Evolutionary conservation across 2,888 invertebrate species (phyloP).

Genomic region (Cataglyphis livida): DNA sequence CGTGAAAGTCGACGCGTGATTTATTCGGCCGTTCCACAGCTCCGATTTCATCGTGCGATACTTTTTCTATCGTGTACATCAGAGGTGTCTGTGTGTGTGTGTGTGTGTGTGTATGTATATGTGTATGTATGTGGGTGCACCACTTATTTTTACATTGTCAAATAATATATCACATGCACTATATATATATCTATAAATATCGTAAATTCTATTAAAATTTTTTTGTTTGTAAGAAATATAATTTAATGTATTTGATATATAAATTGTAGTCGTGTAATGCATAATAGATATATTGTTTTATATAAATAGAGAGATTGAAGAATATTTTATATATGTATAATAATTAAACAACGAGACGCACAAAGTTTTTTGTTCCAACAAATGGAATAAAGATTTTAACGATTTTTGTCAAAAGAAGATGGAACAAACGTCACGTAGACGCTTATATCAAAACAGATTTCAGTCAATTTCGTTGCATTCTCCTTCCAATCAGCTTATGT

Average conservation of each 20-base stretch:
- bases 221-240: not conserved
- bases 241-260: not conserved
- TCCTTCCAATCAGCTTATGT: slow-evolving; percentile 37
- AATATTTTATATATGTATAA: not conserved
- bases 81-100: not conserved
- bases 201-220: not conserved
- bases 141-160: not conserved
- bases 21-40: slow-evolving; percentile 14
- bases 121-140: not conserved
- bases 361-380: not conserved
- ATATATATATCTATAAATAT: not conserved
- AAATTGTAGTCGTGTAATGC: not conserved
- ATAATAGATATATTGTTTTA: too few species aligned
- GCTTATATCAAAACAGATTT: slow-evolving; percentile 29
- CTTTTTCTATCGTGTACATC: not conserved
- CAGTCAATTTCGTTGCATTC: slow-evolving; percentile 36
- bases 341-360: not conserved
- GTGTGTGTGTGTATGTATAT: not conserved
- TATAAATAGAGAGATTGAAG: not conserved
- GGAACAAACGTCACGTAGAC: not conserved
- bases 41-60: slow-evolving; percentile 14
- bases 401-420: not conserved
- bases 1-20: slow-evolving; percentile 40
- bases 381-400: not conserved
- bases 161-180: not conserved